phyloP scores from a whole-genome alignment of 2,797 vertebrate species.

The Hippoglossus hippoglossus region DNA sequence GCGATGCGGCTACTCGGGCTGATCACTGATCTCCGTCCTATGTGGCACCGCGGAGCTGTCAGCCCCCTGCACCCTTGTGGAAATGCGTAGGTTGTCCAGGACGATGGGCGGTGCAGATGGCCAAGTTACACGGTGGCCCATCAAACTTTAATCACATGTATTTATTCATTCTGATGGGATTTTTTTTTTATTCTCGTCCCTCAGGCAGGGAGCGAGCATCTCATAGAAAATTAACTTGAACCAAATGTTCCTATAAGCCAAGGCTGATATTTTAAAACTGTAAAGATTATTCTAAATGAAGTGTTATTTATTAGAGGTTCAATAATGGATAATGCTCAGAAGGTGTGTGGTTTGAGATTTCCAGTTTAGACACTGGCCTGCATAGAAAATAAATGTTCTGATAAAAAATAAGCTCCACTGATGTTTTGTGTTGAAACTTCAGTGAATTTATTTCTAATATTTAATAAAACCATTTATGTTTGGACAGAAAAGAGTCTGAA shows the following conservation, averaged over 20 bases:
- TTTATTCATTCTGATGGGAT: neutral
- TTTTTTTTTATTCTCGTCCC: neutral
- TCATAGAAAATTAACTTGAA: no score
- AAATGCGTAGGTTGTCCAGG: conserved; percentile 56
- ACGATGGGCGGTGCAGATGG: conserved; percentile 40
- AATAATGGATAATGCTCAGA: conserved; percentile 13
- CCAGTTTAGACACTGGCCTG: neutral
- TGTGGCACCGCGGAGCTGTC: conserved; percentile 29
- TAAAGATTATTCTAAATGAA: no score
- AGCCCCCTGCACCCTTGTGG: conserved; percentile 39
- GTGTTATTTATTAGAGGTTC: neutral
- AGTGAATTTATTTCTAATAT: neutral
- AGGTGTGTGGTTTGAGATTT: neutral
- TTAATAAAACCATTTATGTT: neutral
- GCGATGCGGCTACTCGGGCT: conserved; percentile 58
- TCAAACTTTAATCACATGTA: conserved; percentile 62
- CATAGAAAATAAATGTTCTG: neutral
- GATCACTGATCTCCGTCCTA: conserved; percentile 40
- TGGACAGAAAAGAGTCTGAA: no score
- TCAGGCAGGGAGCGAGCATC: neutral
- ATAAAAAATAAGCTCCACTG: neutral
- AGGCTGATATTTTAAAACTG: no score
- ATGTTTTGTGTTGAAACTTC: conserved; percentile 4
- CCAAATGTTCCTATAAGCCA: no score
- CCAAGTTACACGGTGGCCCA: conserved; percentile 39